phyloP scores from a whole-genome alignment of 2,113 vertebrate genomes.

The Baryphthengus martii region DNA sequence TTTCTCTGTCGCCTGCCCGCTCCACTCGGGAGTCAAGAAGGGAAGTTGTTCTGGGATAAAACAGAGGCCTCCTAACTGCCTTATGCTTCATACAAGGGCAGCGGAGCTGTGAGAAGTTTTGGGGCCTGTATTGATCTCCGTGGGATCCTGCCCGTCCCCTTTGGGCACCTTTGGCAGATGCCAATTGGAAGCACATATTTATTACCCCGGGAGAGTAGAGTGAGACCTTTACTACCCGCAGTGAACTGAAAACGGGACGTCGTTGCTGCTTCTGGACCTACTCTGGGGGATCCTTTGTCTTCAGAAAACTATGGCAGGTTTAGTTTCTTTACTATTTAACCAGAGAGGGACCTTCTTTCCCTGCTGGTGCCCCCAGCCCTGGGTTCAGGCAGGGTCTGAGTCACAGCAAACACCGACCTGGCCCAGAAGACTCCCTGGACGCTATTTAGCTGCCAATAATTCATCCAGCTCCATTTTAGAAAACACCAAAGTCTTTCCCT shows the following conservation, averaged over 20 bases:
- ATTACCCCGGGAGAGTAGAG: background rate
- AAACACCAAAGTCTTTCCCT: background rate
- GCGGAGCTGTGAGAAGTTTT: background rate
- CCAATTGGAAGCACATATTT: background rate
- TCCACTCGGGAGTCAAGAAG: background rate
- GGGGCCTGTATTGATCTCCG: background rate
- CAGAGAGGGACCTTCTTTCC: background rate
- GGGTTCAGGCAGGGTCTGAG: background rate
- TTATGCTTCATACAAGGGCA: background rate
- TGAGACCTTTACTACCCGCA: background rate
- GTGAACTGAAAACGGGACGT: background rate
- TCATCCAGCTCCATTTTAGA: background rate
- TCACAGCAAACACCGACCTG: background rate
- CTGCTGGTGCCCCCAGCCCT: background rate
- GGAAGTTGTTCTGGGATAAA: background rate
- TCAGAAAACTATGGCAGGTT: background rate
- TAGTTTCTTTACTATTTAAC: background rate
- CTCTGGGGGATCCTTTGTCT: background rate
- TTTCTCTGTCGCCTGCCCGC: background rate
- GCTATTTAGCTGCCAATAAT: background rate
- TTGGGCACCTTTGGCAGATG: background rate
- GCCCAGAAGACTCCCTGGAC: background rate
- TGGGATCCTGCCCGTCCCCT: background rate
- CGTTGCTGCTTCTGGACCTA: background rate
- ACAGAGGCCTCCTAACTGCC: background rate